A percentile compares a stretch with the other conserved stretches of the same genome.
These are phyloP conservation scores for Argynnis bischoffii DNA, from an alignment of 2,888 invertebrate species.

Conservation along the genomic window DNA sequence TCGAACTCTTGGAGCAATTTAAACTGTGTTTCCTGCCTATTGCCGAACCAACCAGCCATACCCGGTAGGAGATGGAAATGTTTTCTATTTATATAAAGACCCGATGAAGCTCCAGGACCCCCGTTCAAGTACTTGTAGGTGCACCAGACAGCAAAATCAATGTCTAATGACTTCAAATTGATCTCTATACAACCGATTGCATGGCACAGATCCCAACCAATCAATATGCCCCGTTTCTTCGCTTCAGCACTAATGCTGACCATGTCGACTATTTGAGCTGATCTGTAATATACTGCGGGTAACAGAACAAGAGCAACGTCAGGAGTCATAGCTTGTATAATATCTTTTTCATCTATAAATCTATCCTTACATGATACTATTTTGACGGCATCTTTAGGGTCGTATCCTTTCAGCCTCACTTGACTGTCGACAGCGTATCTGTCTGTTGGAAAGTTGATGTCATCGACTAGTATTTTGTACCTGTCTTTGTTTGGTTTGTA, in stretches of 20 bases:
- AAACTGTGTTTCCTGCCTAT: constrained; percentile 62
- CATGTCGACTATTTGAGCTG: constrained; percentile 68
- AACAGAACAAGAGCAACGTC: constrained; percentile 63
- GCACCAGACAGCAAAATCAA: constrained; percentile 73
- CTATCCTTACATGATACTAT: constrained; percentile 55
- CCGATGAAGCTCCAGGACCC: constrained; percentile 64
- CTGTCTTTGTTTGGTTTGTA: constrained; percentile 61
- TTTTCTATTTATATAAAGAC: constrained; percentile 64
- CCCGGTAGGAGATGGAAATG: constrained; percentile 64
- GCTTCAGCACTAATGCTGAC: constrained; percentile 60
- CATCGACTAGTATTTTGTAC: constrained; percentile 68
- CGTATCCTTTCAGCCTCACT: constrained; percentile 62
- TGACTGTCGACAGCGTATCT: constrained; percentile 70
- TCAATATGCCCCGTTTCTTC: constrained; percentile 55
- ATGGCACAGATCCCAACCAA: constrained; percentile 72
- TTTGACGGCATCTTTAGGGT: constrained; percentile 64
- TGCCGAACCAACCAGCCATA: constrained; percentile 67
- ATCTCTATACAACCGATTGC: constrained; percentile 64
- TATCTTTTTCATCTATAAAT: constrained; percentile 59
- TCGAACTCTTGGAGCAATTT: constrained; percentile 63
- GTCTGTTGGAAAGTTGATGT: constrained; percentile 71
- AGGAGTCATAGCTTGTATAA: constrained; percentile 65
- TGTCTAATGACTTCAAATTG: constrained; percentile 60
- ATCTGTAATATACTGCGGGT: constrained; percentile 64
- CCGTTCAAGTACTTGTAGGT: constrained; percentile 74